Percentiles rank a stretch among this genome's conserved stretches.
These are phyloP conservation scores for Dryobotodes eremita DNA, from an alignment of 2,888 invertebrate genomes.

Conservation along the genomic window DNA sequence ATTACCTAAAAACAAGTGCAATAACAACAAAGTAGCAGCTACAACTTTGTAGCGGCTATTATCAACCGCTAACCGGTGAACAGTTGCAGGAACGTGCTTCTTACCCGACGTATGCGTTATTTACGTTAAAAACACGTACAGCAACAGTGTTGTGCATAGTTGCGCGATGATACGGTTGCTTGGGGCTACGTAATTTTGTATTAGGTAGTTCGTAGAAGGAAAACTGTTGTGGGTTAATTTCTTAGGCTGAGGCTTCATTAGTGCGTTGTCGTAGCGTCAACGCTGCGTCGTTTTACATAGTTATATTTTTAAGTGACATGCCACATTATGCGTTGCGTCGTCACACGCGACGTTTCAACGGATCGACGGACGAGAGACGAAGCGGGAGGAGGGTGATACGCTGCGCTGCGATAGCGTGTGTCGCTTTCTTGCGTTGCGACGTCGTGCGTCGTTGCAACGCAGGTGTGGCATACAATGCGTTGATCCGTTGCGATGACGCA, in stretches of 20 bases:
- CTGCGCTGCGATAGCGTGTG: no score
- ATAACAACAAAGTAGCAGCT: constrained; percentile 42
- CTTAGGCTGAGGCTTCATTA: not conserved
- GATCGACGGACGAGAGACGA: no score
- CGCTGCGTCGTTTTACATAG: no score
- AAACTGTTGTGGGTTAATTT: constrained; percentile 43
- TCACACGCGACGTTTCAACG: no score
- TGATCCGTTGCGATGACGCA: no score
- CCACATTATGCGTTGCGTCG: no score
- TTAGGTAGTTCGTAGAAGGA: constrained; percentile 42
- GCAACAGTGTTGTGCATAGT: constrained; percentile 53
- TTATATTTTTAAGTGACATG: no score
- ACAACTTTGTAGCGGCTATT: constrained; percentile 56
- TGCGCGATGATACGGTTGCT: constrained; percentile 39
- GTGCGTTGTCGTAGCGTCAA: no score
- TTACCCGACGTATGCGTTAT: constrained; percentile 28
- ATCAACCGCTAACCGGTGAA: constrained; percentile 38
- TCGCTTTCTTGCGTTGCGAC: no score
- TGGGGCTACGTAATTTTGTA: constrained; percentile 43
- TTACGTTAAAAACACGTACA: constrained; percentile 56
- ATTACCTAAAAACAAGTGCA: constrained; percentile 21
- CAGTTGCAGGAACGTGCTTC: constrained; percentile 52
- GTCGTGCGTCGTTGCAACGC: no score
- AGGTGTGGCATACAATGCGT: no score
- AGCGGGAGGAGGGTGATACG: no score